Evolutionary conservation across 2,797 vertebrate genomes (phyloP), one percentile per base, ranked within the genome.

Genomic region (Hylomyscus alleni): DNA sequence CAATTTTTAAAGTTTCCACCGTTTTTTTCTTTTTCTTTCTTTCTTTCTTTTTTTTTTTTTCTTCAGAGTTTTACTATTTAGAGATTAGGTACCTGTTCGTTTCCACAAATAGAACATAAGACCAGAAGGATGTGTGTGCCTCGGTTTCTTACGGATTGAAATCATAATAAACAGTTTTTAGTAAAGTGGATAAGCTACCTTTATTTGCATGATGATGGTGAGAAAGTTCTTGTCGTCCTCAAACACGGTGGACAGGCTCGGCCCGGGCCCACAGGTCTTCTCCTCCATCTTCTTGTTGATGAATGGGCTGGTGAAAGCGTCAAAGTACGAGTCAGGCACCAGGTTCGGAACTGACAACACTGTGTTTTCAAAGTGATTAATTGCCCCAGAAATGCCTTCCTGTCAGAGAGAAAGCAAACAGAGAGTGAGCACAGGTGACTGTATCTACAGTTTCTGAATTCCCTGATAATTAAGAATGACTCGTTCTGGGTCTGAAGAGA

Each of bases 151-250:
- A 85, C 47, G 50, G 40, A 58, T 65, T 37, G 20, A 88, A 34
- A 77, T 52, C 73, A 76, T n/a, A 80, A 52, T 87, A 60, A 76
- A 73, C 76, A 34, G 82, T 19, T 75, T 92, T 93, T 75, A 82
- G 8, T 52, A 89, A 87, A 94, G 88, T 89, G 95, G 94, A 81
- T 40, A 44, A 44, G 44, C 58, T 93, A 99, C 99, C 99, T 98
- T 99, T 95, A 99, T 98, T 87, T 99, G 96, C 60, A 97, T 91
- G 82, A 98, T 97, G 93, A 98, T 96, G 81, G 85, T 95, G 82
- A 99, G 98, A 81, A 99, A 97, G 95, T 99, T 95, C 47, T 85
- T 98, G 97, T 99, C 99, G 86, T 99, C 98, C 11, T 99, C 98
- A 67, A 99, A 97, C 89, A 99, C 98, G 14, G 94, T 95, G 88